These are phyloP conservation scores for Okamejei kenojei DNA, from an alignment of 2,797 vertebrate genomes.

Conservation along the genomic window DNA sequence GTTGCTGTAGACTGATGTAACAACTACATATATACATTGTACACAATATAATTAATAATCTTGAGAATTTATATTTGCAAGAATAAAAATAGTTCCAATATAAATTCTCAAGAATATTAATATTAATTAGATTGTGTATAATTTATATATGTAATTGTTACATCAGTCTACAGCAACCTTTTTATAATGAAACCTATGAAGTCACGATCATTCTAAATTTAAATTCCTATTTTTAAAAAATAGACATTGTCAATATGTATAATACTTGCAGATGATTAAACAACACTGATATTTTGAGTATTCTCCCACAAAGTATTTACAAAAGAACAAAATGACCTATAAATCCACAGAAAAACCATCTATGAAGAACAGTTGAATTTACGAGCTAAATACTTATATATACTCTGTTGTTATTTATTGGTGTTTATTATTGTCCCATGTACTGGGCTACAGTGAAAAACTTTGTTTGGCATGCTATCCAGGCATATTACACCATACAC, in stretches of 20 bases:
- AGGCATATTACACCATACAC: too few relatives aligned
- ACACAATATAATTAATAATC: not conserved
- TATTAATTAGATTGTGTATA: not conserved
- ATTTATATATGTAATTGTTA: not conserved
- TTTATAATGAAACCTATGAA: not conserved
- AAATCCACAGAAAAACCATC: not conserved
- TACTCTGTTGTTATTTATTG: not conserved
- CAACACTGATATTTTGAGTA: not conserved
- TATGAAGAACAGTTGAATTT: not conserved
- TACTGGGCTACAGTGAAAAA: too few relatives aligned
- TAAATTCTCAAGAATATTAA: not conserved
- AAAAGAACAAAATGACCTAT: not conserved
- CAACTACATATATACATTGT: not conserved
- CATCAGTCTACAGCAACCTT: not conserved
- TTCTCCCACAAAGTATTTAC: not conserved
- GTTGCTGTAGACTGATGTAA: not conserved
- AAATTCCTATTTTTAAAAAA: not conserved
- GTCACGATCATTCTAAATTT: not conserved
- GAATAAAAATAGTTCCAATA: not conserved
- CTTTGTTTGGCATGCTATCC: too few relatives aligned
- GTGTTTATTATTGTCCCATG: too few relatives aligned
- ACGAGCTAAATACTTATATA: not conserved
- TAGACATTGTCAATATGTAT: constrained; percentile 39
- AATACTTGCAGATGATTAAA: not conserved
- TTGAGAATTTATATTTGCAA: not conserved